Evolutionary conservation across 2,797 vertebrate species (phyloP).

Genomic region (Urophycis tenuis): DNA sequence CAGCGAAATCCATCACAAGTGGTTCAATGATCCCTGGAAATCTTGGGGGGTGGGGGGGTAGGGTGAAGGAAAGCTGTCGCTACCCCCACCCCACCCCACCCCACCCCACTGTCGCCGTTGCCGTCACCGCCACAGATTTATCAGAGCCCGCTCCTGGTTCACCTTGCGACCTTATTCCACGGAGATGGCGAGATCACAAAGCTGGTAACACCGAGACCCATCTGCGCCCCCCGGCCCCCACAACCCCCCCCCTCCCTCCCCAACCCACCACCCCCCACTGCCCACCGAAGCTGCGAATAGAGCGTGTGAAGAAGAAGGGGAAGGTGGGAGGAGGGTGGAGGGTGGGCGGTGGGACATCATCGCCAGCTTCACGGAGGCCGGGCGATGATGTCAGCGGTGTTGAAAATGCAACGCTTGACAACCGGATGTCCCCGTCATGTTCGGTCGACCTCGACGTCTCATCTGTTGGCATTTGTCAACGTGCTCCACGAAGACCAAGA

Average conservation of each 20-base stretch:
- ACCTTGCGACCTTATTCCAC: conserved; percentile 20
- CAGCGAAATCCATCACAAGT: conserved; percentile 30
- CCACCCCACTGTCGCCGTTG: no score
- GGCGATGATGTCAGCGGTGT: no score
- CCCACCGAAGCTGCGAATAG: not conserved
- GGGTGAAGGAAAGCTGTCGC: not conserved
- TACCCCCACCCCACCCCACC: not conserved
- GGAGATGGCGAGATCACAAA: not conserved
- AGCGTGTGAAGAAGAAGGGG: no score
- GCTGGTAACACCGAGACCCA: conserved; percentile 18
- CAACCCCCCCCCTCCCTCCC: not conserved
- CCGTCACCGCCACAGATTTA: not conserved
- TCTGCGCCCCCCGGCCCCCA: not conserved
- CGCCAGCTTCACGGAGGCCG: no score
- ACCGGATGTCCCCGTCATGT: no score
- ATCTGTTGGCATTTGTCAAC: not conserved
- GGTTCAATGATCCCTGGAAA: conserved; percentile 3
- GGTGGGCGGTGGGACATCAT: no score
- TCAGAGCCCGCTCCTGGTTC: conserved; percentile 33
- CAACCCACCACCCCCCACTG: not conserved
- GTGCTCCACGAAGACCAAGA: not conserved
- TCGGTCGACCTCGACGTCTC: not conserved
- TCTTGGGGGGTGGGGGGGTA: not conserved
- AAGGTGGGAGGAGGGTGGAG: no score
- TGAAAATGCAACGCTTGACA: no score